Base-by-base conservation (phyloP, 2,888 invertebrate genomes). In the Polymixis lichenea region DNA sequence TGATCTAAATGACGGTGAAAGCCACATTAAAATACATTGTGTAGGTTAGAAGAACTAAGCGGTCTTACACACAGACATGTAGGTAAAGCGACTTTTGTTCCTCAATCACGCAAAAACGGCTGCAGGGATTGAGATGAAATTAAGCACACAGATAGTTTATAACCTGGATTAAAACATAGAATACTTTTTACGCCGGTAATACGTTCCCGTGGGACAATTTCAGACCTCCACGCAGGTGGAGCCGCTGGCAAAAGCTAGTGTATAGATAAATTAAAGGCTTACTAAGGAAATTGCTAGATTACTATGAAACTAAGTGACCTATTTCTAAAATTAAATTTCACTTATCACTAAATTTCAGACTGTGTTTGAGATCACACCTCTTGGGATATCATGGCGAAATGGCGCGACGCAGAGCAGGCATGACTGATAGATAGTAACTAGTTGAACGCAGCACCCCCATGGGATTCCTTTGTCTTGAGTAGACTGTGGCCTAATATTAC, bases 381-480 rank as follows among this genome's bases (percentile, higher is more conserved):
- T 43, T 68, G 83, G 82, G 85, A 77, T 75, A 80, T 80, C 22
- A 72, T 69, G 55, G 17, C 9, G 9, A 73, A 61, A 84, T 73
- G 56, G 55, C 9, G 9, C 25, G n/a, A 49, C 32, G 28, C 43
- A 55, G 56, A 58, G 22, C 28, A 58, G 60, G 19, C 46, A 74
- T 81, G 77, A 46, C 56, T 81, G 71, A 62, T 84, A 68, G n/a
- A 76, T 83, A 65, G 71, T 51, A 46, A 32, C 71, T 71, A 69
- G 56, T 81, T 81, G 77, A 72, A 58, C 25, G 58, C 61, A 74
- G 61, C 56, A 56, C 17, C 0, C 82, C 32, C 71, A 49, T 51
- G 71, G 65, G 77, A 66, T 56, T n/a, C 25, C 46, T 77, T 17
- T 83, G 73, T 55, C 64, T 73, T 58, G 22, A 28, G 28, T 67